Percentiles rank a stretch among this genome's conserved stretches.
Evolutionary conservation across 1,140 invertebrate species (phyloP).

Genomic region (Bombus consobrinus): DNA sequence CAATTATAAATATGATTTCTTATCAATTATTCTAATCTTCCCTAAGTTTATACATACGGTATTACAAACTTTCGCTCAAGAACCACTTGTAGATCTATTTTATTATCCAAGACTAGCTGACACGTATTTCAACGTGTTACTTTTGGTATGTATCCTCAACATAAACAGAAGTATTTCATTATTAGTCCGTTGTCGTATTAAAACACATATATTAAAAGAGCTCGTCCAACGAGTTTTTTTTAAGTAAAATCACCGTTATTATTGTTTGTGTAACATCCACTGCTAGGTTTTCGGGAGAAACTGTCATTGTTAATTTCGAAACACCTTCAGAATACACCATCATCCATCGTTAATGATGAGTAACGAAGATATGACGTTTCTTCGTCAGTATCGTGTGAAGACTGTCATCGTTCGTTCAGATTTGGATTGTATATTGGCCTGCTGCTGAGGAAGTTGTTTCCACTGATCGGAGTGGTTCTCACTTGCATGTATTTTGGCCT

Average conservation of each 20-base stretch:
- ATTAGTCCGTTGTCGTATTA: neutral
- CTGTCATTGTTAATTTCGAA: neutral
- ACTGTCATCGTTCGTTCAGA: conserved; percentile 73
- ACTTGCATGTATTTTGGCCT: conserved; percentile 80
- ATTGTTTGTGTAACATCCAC: too few species aligned
- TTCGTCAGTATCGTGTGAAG: neutral
- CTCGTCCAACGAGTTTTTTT: neutral
- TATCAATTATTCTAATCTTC: neutral
- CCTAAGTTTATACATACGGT: neutral
- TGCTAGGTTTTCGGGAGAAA: neutral
- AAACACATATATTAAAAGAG: neutral
- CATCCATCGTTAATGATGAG: conserved; percentile 30
- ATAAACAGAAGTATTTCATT: neutral
- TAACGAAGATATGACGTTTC: conserved; percentile 36
- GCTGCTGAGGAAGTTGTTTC: conserved; percentile 66
- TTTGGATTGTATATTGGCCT: conserved; percentile 73
- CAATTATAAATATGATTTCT: too few species aligned
- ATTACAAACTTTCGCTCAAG: neutral
- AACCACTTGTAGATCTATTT: neutral
- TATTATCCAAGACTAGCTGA: conserved; percentile 8
- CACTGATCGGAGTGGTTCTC: conserved; percentile 72
- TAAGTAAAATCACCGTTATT: neutral
- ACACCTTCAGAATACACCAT: conserved; percentile 1
- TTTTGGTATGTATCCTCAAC: neutral
- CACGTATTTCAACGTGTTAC: neutral